Conservation (phyloP, 1,140 invertebrate species). For the Cryptotermes secundus region DNA sequence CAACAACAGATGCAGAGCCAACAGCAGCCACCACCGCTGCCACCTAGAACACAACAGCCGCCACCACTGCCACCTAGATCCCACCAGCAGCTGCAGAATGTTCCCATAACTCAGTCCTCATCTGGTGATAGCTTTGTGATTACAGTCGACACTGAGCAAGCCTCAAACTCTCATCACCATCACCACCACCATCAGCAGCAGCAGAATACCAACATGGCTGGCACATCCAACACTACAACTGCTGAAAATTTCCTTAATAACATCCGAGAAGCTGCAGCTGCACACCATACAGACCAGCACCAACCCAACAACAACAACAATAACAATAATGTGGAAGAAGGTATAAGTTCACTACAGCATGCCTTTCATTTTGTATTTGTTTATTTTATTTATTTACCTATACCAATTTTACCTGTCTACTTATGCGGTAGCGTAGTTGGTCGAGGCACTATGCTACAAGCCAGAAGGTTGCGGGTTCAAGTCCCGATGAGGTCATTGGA, state of each 20-base stretch:
- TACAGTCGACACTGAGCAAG: constrained; percentile 10
- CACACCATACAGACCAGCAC: neutral
- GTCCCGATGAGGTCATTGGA: no score
- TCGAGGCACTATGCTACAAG: no score
- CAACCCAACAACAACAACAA: constrained; percentile 29
- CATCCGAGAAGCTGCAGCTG: constrained; percentile 26
- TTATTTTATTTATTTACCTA: no score
- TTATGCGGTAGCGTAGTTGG: no score
- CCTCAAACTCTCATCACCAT: neutral
- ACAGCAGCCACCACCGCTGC: neutral
- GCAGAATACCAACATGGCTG: neutral
- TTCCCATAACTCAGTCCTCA: neutral
- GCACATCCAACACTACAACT: neutral
- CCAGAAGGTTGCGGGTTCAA: no score
- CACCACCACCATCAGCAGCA: neutral
- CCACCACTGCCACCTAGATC: no score
- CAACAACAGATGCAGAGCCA: neutral
- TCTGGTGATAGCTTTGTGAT: constrained; percentile 23
- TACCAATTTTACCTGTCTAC: no score
- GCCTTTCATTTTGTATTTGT: no score
- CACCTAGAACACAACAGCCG: neutral
- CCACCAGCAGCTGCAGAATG: neutral
- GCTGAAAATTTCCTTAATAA: constrained; percentile 29
- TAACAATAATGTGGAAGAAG: constrained; percentile 27
- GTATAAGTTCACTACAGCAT: constrained; percentile 18